Evolutionary conservation across 23 tunicate genomes (phyloP).

Genomic region (Ascidia mentula): DNA sequence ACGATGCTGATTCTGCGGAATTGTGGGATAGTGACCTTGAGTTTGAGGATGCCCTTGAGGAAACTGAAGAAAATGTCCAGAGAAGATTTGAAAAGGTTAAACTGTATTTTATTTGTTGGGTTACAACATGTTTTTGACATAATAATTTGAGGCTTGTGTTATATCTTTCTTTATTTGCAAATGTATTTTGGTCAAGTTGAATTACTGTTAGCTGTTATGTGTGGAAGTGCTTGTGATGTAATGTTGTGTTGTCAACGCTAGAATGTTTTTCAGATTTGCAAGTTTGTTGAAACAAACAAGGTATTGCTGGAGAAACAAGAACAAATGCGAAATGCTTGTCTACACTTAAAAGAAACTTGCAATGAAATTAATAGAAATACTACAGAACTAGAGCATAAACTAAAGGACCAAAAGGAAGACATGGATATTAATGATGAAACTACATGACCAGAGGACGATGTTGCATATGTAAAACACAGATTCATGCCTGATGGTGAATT

Average conservation of each 20-base stretch:
- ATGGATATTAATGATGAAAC: background rate
- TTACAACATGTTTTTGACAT: too few relatives aligned
- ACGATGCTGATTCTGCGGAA: background rate
- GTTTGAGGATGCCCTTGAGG: constrained; percentile 1
- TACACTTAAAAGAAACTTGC: background rate
- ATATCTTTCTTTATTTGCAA: too few relatives aligned
- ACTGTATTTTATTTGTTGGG: too few relatives aligned
- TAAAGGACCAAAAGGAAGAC: background rate
- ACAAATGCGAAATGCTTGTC: background rate
- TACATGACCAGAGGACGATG: too few relatives aligned
- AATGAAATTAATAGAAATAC: background rate
- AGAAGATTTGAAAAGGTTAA: background rate
- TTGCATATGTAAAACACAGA: too few relatives aligned
- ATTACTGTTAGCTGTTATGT: too few relatives aligned
- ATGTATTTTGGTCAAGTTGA: too few relatives aligned
- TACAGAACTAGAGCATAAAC: background rate
- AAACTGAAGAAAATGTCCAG: background rate
- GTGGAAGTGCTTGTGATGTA: too few relatives aligned
- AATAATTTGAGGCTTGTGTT: too few relatives aligned
- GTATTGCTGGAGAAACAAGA: background rate
- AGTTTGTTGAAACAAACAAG: background rate
- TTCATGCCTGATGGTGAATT: too few relatives aligned
- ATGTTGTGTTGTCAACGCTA: background rate
- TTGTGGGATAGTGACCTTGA: constrained; percentile 8
- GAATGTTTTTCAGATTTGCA: background rate